phyloP scores from a whole-genome alignment of 2,888 invertebrate genomes.

The Metallyticus violacea region DNA sequence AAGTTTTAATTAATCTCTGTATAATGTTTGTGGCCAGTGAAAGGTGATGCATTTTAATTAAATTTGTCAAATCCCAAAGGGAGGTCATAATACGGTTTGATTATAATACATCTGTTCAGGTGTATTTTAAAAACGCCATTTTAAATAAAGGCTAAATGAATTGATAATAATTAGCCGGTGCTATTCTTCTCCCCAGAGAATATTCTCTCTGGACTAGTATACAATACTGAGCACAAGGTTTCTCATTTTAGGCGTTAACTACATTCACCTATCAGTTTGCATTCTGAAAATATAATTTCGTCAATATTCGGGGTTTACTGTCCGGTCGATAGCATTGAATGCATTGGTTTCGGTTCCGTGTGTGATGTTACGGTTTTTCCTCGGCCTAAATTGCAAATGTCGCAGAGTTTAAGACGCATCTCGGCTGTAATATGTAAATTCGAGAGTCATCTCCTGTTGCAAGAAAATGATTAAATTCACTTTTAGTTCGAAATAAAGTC shows the following conservation, averaged over 20 bases:
- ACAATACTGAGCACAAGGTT: not conserved
- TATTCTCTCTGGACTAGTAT: not conserved
- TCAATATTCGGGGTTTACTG: too few relatives aligned
- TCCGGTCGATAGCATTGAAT: too few relatives aligned
- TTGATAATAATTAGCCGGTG: not conserved
- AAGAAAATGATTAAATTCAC: too few relatives aligned
- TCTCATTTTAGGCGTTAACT: too few relatives aligned
- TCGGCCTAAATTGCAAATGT: too few relatives aligned
- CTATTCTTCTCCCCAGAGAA: not conserved
- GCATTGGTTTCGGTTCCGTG: too few relatives aligned
- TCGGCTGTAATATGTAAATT: too few relatives aligned
- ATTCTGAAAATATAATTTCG: not conserved
- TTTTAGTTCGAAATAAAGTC: too few relatives aligned
- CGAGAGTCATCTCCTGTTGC: too few relatives aligned
- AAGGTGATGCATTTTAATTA: not conserved
- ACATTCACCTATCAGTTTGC: too few relatives aligned
- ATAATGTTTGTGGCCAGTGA: not conserved
- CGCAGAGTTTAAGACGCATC: too few relatives aligned
- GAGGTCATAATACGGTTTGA: not conserved
- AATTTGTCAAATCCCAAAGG: not conserved
- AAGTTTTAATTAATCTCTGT: not conserved
- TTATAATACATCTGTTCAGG: not conserved
- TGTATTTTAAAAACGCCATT: not conserved
- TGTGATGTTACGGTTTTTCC: too few relatives aligned
- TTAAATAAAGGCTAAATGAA: not conserved